Base-by-base conservation (phyloP, 1,140 invertebrate genomes). In the Pseudomyrmex pallidus region DNA sequence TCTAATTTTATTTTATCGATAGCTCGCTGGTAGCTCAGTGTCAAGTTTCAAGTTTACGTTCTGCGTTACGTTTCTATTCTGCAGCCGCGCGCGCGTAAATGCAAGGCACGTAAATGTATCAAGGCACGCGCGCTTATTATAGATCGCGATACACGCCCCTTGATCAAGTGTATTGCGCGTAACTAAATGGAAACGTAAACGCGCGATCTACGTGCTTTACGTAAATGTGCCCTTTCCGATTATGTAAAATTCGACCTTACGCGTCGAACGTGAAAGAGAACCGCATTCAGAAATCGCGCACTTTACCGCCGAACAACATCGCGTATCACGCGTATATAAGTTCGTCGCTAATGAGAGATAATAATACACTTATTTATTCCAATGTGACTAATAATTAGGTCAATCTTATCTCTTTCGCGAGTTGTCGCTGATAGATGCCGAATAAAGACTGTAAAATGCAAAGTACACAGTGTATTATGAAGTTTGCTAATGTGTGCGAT, bases 31-130 rank as follows among this genome's bases (percentile, higher is more conserved):
- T n/a, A 8, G 35, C 35, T 46, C 52, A 78, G 20, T 80, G 66
- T 72, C 76, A 80, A 78, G 74, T 46, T 56, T 66, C 48, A 77
- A 56, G 64, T 68, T 78, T 78, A 68, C n/a, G 20, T 35, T 68
- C 70, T 70, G 35, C 25, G 25, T 59, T 80, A 72, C 66, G 72
- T 80, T 54, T 70, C 22, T 46, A 48, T 59, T 48, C 56, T 35
- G 8, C 44, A n/a, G 1, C 56, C n/a, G 20, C 17, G 1, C 25
- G 25, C 17, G 17, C 62, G 1, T 8, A 25, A 17, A 46, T 61
- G 2, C 13, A 46, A 15, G 8, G 9, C 52, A 54, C 48, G 12
- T 64, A 15, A 4, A 13, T 25, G 12, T 66, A 52, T 5, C 1
- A 9, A 68, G 17, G 52, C 5, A 52, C 56, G 17, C 50, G 12